phyloP scores from a whole-genome alignment of 30 jellyfish, hydroid and myxozoan species.

The Turritopsis dohrnii region DNA sequence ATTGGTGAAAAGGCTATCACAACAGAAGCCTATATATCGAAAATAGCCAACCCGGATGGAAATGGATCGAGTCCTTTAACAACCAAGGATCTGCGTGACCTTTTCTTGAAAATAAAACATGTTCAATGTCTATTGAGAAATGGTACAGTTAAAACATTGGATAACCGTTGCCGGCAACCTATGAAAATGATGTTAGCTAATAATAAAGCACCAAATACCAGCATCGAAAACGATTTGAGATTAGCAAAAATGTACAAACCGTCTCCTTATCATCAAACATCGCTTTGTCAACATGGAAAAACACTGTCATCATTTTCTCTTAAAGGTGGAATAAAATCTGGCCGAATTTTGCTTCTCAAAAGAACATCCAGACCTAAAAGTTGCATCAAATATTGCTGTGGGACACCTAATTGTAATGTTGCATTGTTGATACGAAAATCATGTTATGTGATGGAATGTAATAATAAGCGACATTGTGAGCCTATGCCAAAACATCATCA shows the following conservation, averaged over 20 bases:
- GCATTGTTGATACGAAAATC: slow-evolving; percentile 69
- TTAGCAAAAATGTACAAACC: neutral
- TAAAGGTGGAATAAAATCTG: slow-evolving; percentile 69
- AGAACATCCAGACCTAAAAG: slow-evolving; percentile 38
- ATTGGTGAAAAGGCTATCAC: slow-evolving; percentile 5
- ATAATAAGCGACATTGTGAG: slow-evolving; percentile 39
- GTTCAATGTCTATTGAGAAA: neutral
- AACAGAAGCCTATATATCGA: neutral
- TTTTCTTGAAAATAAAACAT: neutral
- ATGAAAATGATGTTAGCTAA: neutral
- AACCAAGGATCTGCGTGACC: neutral
- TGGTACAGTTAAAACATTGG: neutral
- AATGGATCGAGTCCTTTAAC: neutral
- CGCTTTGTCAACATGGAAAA: slow-evolving; percentile 36
- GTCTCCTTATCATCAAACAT: neutral
- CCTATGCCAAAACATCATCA: slow-evolving; percentile 13
- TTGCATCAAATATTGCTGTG: slow-evolving; percentile 71
- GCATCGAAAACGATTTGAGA: neutral
- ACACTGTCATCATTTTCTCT: slow-evolving; percentile 25
- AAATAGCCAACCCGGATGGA: neutral
- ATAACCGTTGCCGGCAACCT: neutral
- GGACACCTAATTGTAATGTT: slow-evolving; percentile 61
- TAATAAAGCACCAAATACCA: neutral
- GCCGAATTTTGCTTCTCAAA: slow-evolving; percentile 44
- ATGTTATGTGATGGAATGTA: slow-evolving; percentile 68